Conservation (phyloP, 2,113 vertebrate species). For the Phylloscopus trochiloides region DNA sequence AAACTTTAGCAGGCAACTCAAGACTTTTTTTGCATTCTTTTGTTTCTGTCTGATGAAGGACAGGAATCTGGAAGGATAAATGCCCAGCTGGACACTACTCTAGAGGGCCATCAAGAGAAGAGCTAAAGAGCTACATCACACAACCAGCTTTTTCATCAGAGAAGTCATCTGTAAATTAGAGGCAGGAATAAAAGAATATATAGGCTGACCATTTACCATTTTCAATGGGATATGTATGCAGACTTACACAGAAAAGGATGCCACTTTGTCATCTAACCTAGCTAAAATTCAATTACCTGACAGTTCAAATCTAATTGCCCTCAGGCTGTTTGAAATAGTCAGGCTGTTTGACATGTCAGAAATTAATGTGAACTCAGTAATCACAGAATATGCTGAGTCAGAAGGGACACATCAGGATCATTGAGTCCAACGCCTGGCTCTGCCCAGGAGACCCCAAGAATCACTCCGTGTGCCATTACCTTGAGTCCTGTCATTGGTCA, state of each 20-base stretch:
- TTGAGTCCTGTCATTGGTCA: neutral
- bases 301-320: neutral
- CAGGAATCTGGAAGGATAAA: neutral
- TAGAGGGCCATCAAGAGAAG: neutral
- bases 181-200: neutral
- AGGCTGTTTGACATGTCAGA: neutral
- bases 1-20: neutral
- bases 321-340: neutral
- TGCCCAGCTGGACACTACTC: neutral
- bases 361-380: neutral
- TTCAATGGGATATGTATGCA: neutral
- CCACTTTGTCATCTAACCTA: neutral
- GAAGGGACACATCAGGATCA: neutral
- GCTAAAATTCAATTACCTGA: neutral
- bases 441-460: neutral
- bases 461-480: accelerated
- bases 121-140: neutral
- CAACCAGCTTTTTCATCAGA: neutral
- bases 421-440: neutral
- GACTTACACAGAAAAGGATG: neutral
- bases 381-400: neutral
- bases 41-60: neutral
- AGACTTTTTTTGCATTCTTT: neutral
- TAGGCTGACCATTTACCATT: neutral
- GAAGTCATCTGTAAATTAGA: neutral